A percentile compares a stretch with the other conserved stretches of the same genome.
phyloP scores from a whole-genome alignment of 2,888 invertebrate species.

The Horisme vitalbata region DNA sequence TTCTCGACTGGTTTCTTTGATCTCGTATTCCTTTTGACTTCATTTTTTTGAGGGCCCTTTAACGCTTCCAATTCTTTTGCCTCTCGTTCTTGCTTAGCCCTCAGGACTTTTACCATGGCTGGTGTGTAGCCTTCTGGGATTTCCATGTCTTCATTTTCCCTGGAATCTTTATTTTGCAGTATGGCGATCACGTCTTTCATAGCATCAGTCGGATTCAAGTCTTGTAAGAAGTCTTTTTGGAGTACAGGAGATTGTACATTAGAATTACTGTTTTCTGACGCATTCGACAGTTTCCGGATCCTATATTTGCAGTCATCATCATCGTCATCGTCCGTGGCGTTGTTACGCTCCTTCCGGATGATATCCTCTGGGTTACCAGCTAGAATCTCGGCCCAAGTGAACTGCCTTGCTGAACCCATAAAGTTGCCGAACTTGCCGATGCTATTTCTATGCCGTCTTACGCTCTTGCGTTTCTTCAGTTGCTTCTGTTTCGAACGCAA shows the following conservation, averaged over 20 bases:
- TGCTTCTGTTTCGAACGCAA: slow-evolving; percentile 83
- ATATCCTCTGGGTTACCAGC: slow-evolving; percentile 85
- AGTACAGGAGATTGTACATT: slow-evolving; percentile 60
- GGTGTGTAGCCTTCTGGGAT: slow-evolving; percentile 76
- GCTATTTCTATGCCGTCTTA: slow-evolving; percentile 67
- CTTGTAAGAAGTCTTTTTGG: slow-evolving; percentile 73
- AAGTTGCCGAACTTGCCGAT: slow-evolving; percentile 79
- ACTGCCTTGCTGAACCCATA: slow-evolving; percentile 79
- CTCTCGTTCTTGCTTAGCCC: slow-evolving; percentile 72
- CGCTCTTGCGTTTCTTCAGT: slow-evolving; percentile 65
- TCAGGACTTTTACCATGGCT: slow-evolving; percentile 80
- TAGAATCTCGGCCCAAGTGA: slow-evolving; percentile 86
- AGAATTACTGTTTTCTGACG: slow-evolving; percentile 62
- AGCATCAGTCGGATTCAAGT: slow-evolving; percentile 86
- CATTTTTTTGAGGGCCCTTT: slow-evolving; percentile 45
- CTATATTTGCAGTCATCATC: slow-evolving; percentile 71
- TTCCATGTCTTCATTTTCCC: slow-evolving; percentile 53
- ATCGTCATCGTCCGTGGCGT: slow-evolving; percentile 53
- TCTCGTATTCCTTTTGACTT: slow-evolving; percentile 52
- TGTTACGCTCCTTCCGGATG: slow-evolving; percentile 75
- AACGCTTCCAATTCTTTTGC: slow-evolving; percentile 60
- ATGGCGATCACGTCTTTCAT: slow-evolving; percentile 87
- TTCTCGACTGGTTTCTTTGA: slow-evolving; percentile 36
- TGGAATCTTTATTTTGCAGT: slow-evolving; percentile 80
- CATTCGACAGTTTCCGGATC: slow-evolving; percentile 69